A percentile compares a stretch with the other conserved stretches of the same genome.
Conservation (phyloP, 2,888 invertebrate genomes). For the Meteorus colon region DNA sequence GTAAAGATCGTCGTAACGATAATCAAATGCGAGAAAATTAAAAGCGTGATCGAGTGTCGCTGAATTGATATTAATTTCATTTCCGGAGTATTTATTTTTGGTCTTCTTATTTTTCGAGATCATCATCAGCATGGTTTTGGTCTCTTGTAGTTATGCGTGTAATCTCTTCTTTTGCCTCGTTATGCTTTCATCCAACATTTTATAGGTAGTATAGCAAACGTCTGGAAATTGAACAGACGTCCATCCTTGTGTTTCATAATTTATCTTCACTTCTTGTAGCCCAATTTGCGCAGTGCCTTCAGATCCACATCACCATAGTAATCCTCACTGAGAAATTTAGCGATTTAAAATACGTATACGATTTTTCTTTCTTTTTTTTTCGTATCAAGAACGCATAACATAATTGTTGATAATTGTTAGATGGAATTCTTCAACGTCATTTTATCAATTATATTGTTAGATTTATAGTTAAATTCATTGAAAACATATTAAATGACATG, state of each 20-base stretch:
- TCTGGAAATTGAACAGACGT: neutral
- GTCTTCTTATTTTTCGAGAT: conserved; percentile 27
- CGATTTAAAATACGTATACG: conserved; percentile 2
- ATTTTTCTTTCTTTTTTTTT: neutral
- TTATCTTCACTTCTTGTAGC: conserved; percentile 76
- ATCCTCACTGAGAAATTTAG: conserved; percentile 81
- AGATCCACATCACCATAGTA: conserved; percentile 94
- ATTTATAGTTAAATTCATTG: neutral
- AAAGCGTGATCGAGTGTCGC: neutral
- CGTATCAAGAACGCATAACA: neutral
- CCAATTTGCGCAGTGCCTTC: conserved; percentile 89
- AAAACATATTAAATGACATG: conserved; percentile 35
- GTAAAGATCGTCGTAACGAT: neutral
- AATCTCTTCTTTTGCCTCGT: neutral
- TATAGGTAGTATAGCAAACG: conserved; percentile 4
- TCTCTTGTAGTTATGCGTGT: neutral
- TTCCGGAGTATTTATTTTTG: neutral
- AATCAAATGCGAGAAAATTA: neutral
- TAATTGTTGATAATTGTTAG: neutral
- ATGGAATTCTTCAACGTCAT: neutral
- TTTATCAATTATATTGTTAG: neutral
- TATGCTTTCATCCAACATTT: conserved; percentile 34
- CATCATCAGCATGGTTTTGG: neutral
- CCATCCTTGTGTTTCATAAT: conserved; percentile 4
- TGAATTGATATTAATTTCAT: neutral